These are phyloP conservation scores for Pharmacophagus antenor DNA, from an alignment of 2,888 invertebrate species.

Conservation along the genomic window DNA sequence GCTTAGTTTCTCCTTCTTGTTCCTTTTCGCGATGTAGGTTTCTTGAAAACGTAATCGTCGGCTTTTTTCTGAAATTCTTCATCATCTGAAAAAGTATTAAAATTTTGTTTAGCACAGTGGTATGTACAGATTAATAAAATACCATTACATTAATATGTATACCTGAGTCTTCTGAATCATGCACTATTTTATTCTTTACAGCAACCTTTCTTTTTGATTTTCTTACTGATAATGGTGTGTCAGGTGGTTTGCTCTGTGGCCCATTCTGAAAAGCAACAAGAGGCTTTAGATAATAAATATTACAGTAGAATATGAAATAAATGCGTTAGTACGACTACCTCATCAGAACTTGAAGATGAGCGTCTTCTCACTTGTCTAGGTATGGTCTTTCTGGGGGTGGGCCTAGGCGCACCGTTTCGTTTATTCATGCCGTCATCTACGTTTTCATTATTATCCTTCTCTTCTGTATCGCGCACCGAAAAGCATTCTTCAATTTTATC, in stretches of 20 bases:
- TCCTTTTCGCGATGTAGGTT: slow-evolving; percentile 62
- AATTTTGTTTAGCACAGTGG: neutral
- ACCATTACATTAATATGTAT: slow-evolving; percentile 19
- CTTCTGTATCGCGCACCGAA: slow-evolving; percentile 65
- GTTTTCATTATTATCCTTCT: slow-evolving; percentile 38
- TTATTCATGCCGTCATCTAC: slow-evolving; percentile 31
- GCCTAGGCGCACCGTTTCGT: slow-evolving; percentile 38
- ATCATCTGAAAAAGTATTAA: slow-evolving; percentile 54
- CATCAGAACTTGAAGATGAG: slow-evolving; percentile 62
- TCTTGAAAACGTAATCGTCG: slow-evolving; percentile 70
- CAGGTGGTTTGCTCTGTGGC: slow-evolving; percentile 49
- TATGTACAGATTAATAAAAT: neutral
- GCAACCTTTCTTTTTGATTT: slow-evolving; percentile 61
- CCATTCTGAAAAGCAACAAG: slow-evolving; percentile 58
- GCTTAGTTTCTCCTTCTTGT: slow-evolving; percentile 59
- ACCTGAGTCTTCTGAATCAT: slow-evolving; percentile 71
- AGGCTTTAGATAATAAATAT: too few species aligned
- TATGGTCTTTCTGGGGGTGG: slow-evolving; percentile 53
- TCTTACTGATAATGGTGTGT: slow-evolving; percentile 57
- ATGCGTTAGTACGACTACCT: slow-evolving; percentile 49
- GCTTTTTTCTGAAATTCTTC: slow-evolving; percentile 61
- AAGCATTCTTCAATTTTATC: slow-evolving; percentile 84
- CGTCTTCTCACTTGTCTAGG: slow-evolving; percentile 48
- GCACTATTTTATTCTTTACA: slow-evolving; percentile 45
- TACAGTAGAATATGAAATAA: too few species aligned